Evolutionary conservation across 1,140 invertebrate species (phyloP), one percentile per base, ranked within the genome.

Genomic region (Pissodes strobi): DNA sequence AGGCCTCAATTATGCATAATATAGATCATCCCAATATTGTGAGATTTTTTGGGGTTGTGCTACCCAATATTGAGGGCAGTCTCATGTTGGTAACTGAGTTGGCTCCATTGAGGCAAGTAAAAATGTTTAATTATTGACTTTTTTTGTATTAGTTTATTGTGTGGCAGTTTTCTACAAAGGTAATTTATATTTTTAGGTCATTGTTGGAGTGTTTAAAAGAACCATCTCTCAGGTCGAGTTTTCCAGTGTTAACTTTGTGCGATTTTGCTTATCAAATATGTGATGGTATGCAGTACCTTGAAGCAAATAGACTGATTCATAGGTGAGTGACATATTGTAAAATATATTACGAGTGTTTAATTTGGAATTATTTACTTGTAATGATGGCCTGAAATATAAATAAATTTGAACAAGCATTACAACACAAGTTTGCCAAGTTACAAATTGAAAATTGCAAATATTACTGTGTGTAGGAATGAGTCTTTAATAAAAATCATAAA

Each of bases 1-100:
- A 99, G 80, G 97, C 96, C 1, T 93, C 93, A 2, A 96, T 98
- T 38, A 98, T 99, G 95, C 95, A 98, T 77, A 89, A 90, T 45
- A 97, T 99, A 70, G 93, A 97, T 74, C 95, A 99, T 77, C 92
- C 95, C 69, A 93, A 97, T 78, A 96, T 99, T 69, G 96, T 99
- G 0, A 82, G 94, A 15, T 81, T 99, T n/a, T 98, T 95, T 79
- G 97, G 97, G 0, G 95, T 99, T 34, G 97, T 99, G 2, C 80
- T 99, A 22, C 94, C 97, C 71, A 90, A 93, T n/a, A 72, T 74
- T 19, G 72, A 74, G 21, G 91, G 94, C 70, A 90, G 92, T 30
- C 81, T 98, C 22, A 98, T 98, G 95, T 82, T 99, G 76, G 95
- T 93, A 1, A 98, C 95, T 1, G 97, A 99, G 80, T 80, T 99